A percentile compares a stretch with the other conserved stretches of the same genome.
Evolutionary conservation across 2,888 invertebrate genomes (phyloP).

Genomic region (Allacma fusca): DNA sequence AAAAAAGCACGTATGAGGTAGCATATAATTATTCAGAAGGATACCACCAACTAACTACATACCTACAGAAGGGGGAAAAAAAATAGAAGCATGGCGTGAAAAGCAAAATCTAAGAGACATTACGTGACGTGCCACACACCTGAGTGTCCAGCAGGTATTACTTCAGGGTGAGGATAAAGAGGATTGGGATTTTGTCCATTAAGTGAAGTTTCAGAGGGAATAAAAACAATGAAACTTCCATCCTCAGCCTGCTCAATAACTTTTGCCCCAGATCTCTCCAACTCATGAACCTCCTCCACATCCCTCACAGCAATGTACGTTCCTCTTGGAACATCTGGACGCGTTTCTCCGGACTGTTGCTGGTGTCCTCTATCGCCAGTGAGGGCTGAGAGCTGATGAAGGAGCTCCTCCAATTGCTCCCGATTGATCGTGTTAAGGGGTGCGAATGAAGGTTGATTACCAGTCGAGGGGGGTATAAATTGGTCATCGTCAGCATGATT

Average conservation of each 20-base stretch:
- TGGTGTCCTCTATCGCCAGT: conserved; percentile 38
- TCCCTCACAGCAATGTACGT: conserved; percentile 56
- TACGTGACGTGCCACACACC: conserved; percentile 37
- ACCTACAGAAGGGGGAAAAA: background rate
- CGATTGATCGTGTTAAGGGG: conserved; percentile 58
- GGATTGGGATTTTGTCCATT: conserved; percentile 37
- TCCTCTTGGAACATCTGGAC: conserved; percentile 51
- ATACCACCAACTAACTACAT: conserved; percentile 13
- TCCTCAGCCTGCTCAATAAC: conserved; percentile 59
- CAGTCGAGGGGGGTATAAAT: conserved; percentile 58
- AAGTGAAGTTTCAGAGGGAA: conserved; percentile 52
- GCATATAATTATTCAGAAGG: too few relatives aligned
- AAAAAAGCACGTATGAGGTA: too few relatives aligned
- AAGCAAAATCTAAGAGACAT: conserved; percentile 5
- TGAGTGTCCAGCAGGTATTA: conserved; percentile 40
- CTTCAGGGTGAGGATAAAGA: conserved; percentile 33
- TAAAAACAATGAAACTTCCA: conserved; percentile 59
- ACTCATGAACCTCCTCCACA: conserved; percentile 53
- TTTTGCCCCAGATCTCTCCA: conserved; percentile 58
- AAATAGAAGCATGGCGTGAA: conserved; percentile 21
- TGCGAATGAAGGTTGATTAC: conserved; percentile 54
- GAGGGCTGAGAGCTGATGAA: conserved; percentile 57
- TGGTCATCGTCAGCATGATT: conserved; percentile 57
- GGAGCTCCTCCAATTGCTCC: conserved; percentile 58
- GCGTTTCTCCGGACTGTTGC: conserved; percentile 35